A percentile compares a stretch with the other conserved stretches of the same genome.
phyloP scores from a whole-genome alignment of 2,113 vertebrate species.

The Microcebus griseorufus region DNA sequence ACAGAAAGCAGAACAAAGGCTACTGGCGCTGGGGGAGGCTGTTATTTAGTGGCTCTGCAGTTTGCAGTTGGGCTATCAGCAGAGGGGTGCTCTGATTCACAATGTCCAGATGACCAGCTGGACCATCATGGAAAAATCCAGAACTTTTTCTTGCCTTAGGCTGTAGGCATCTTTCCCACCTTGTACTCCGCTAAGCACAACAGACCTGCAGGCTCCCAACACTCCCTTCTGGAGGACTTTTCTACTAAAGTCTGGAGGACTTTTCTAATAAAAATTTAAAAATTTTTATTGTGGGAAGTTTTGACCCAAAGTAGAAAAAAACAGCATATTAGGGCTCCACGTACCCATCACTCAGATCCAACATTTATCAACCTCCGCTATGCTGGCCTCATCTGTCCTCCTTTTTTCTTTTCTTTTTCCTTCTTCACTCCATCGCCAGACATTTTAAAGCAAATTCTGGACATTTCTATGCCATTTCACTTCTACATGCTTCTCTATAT shows the following conservation, averaged over 20 bases:
- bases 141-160: background rate
- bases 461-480: background rate
- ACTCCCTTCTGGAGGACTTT: background rate
- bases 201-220: background rate
- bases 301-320: background rate
- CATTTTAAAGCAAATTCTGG: background rate
- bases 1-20: background rate
- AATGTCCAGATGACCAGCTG: background rate
- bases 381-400: background rate
- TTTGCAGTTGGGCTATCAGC: background rate
- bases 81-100: background rate
- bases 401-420: no score
- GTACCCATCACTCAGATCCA: background rate
- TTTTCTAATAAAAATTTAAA: background rate
- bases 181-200: fast-evolving
- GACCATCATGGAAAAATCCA: background rate
- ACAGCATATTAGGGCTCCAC: no score
- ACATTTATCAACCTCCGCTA: background rate
- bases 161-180: background rate
- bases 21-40: background rate
- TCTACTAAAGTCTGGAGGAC: background rate
- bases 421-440: no score
- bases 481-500: background rate
- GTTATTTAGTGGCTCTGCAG: background rate
- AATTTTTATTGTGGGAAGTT: background rate